Conservation (phyloP, 2,113 vertebrate species). For the Trichomycterus rosablanca region DNA sequence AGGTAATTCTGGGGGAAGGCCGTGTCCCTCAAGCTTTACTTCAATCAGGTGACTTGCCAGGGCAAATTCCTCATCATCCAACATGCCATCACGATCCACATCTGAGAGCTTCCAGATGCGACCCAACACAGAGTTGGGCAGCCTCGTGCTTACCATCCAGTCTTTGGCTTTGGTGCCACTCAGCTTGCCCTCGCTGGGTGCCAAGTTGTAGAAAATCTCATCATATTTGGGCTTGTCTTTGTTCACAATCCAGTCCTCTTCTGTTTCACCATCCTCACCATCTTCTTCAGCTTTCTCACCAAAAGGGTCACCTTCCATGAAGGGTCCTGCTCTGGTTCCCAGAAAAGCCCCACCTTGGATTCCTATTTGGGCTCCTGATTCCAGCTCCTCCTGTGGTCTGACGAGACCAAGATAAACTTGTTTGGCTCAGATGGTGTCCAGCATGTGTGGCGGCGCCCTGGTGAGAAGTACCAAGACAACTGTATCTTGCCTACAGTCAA, state of each 20-base stretch:
- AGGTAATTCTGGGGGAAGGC: constrained; percentile 81
- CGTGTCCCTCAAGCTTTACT: constrained; percentile 85
- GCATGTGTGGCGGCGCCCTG: too few species aligned
- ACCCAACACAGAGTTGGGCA: constrained; percentile 88
- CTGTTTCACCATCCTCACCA: constrained; percentile 59
- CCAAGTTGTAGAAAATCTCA: constrained; percentile 90
- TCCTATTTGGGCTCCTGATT: constrained; percentile 65
- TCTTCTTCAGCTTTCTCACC: constrained; percentile 52
- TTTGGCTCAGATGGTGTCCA: too few species aligned
- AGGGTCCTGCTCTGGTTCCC: constrained; percentile 79
- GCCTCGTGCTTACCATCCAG: constrained; percentile 89
- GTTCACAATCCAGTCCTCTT: constrained; percentile 84
- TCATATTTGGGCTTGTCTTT: constrained; percentile 94
- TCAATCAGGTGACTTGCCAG: constrained; percentile 89
- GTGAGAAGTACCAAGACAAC: too few species aligned
- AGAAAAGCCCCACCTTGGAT: constrained; percentile 86
- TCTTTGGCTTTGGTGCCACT: constrained; percentile 83
- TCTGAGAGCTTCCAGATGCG: constrained; percentile 93
- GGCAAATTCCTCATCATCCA: constrained; percentile 90
- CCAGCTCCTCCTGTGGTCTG: constrained; percentile 88
- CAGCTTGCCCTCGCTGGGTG: constrained; percentile 83
- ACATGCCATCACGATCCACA: constrained; percentile 86
- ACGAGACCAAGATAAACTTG: too few species aligned
- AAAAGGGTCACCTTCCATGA: constrained; percentile 74
- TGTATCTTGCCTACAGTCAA: too few species aligned